phyloP scores from a whole-genome alignment of 1,140 invertebrate species.

The Drosophila jambulina region DNA sequence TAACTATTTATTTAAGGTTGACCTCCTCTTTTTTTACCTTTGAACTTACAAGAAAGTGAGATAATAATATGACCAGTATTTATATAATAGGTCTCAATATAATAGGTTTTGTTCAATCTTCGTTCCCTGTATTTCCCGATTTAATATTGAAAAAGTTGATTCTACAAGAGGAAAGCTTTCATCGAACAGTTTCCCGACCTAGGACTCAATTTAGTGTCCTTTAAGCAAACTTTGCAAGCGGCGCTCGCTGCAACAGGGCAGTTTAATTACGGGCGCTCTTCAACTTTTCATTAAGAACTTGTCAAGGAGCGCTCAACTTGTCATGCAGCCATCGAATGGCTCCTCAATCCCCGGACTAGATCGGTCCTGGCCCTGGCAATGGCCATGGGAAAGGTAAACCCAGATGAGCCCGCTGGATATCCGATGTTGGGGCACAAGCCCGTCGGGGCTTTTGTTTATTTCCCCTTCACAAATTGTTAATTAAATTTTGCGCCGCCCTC shows the following conservation, averaged over 20 bases:
- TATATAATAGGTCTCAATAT: background rate
- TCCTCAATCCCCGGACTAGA: slow-evolving; percentile 23
- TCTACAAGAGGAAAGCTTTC: background rate
- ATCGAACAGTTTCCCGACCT: background rate
- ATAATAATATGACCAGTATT: background rate
- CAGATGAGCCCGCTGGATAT: slow-evolving; percentile 29
- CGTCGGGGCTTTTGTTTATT: slow-evolving; percentile 51
- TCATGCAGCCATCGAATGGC: slow-evolving; percentile 44
- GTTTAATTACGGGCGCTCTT: slow-evolving; percentile 52
- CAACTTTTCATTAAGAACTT: slow-evolving; percentile 59
- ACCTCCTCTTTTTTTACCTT: background rate
- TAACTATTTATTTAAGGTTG: background rate
- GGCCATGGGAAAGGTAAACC: slow-evolving; percentile 17
- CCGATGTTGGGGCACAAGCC: slow-evolving; percentile 11
- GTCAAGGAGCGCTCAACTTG: slow-evolving; percentile 50
- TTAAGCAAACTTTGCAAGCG: slow-evolving; percentile 46
- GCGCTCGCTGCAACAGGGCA: slow-evolving; percentile 20
- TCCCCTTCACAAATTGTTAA: slow-evolving; percentile 63
- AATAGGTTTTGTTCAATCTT: background rate
- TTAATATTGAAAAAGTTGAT: slow-evolving; percentile 1
- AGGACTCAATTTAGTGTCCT: slow-evolving; percentile 13
- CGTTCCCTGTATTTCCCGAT: background rate
- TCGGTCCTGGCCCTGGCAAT: background rate
- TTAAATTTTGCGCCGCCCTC: slow-evolving; percentile 61
- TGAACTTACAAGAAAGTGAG: background rate